phyloP scores from a whole-genome alignment of 1,140 invertebrate species.

The Matsumurasca onukii region DNA sequence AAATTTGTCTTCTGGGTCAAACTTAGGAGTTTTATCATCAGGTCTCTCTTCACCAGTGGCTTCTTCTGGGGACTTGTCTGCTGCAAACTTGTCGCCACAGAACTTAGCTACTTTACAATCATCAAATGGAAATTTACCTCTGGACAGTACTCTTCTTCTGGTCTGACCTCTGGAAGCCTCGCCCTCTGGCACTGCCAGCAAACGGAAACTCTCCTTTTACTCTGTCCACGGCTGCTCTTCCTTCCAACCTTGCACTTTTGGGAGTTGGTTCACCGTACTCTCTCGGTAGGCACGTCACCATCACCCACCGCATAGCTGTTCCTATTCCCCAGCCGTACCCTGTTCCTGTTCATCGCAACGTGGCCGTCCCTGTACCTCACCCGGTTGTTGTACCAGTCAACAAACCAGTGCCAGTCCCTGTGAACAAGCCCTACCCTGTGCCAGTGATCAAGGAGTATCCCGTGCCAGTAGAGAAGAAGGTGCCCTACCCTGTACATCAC shows the following conservation, averaged over 20 bases:
- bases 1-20: background rate
- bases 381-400: slow-evolving; percentile 38
- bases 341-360: slow-evolving; percentile 37
- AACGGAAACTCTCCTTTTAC: background rate
- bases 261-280: background rate
- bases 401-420: slow-evolving; percentile 49
- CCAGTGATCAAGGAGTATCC: slow-evolving; percentile 15
- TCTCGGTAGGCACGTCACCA: slow-evolving; percentile 64
- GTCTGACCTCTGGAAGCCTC: too few species aligned
- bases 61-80: background rate
- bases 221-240: too few species aligned
- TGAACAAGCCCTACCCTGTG: slow-evolving; percentile 19
- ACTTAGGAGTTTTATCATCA: background rate
- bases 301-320: slow-evolving; percentile 33
- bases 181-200: background rate
- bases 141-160: too few species aligned
- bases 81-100: background rate
- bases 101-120: too few species aligned
- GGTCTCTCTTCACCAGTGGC: background rate
- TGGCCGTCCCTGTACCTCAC: slow-evolving; percentile 33
- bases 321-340: slow-evolving; percentile 36
- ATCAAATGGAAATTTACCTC: too few species aligned
- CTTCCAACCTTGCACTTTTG: too few species aligned
- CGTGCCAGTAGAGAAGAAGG: slow-evolving; percentile 37
- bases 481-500: slow-evolving; percentile 28